Conservation (phyloP, 64 coral and sea anemone genomes). For the Montipora capricornis region DNA sequence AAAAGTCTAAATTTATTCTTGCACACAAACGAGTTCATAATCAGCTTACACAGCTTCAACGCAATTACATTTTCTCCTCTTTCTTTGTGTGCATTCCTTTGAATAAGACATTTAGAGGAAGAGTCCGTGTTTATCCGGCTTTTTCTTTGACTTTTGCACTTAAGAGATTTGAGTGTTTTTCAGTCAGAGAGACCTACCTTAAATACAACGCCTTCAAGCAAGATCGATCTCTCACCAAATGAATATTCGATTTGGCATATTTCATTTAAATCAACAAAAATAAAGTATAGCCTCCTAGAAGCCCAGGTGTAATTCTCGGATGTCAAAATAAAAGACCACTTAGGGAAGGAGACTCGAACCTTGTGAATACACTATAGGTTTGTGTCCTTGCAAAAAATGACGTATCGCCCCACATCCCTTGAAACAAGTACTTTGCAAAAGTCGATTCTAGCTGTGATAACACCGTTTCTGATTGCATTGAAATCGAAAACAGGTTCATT, state of each 20-base stretch:
- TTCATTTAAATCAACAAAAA: slow-evolving; percentile 68
- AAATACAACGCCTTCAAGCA: neutral
- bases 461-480: neutral
- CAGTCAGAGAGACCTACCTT: neutral
- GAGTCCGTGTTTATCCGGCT: neutral
- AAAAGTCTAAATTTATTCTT: no score
- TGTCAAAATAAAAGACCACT: slow-evolving; percentile 55
- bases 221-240: neutral
- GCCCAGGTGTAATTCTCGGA: slow-evolving; percentile 75
- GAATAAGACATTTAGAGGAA: neutral
- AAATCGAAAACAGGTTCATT: slow-evolving; percentile 23
- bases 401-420: neutral
- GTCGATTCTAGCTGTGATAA: neutral
- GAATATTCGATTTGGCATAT: slow-evolving; percentile 14
- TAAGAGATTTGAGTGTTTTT: neutral
- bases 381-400: neutral
- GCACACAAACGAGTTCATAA: no score
- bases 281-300: slow-evolving; percentile 48
- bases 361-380: neutral
- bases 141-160: neutral
- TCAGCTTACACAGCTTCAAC: no score
- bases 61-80: no score
- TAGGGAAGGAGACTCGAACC: slow-evolving; percentile 19
- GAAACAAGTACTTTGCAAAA: neutral
- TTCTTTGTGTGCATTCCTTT: no score